Evolutionary conservation across 2,888 invertebrate species (phyloP), one percentile per base, ranked within the genome.

Genomic region (Apotomis capreana): DNA sequence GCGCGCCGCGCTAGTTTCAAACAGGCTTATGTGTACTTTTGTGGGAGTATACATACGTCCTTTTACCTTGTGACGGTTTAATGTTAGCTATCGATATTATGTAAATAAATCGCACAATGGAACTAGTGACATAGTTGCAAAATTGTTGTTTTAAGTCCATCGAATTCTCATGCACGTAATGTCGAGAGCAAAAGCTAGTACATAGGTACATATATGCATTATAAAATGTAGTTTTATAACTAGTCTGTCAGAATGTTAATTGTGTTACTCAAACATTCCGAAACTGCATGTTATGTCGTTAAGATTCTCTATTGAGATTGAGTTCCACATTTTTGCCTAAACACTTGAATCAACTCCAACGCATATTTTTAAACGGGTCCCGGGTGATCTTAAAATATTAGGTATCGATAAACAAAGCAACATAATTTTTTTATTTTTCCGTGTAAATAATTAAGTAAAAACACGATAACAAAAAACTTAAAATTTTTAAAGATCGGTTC

Each of bases 241-340:
- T 26, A 26, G 26, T 26, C 26, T 26, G 26, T 26, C 26, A 26
- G 26, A 26, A 26, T 26, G 26, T 26, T 26, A 26, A 2, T 26
- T 26, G 46, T n/a, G 6, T 49, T 26, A 5, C 40, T 6, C 40
- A 40, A 40, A 40, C 40, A 6, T 4, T 40, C 6, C 6, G 5
- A 40, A 40, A 40, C 40, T 6, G 5, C 6, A 6, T 4, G 3
- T 6, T 40, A 51, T 59, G 51, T 51, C 15, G 36, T 59, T 51
- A 40, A 68, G 52, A 60, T 68, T 60, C 15, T 52, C 52, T 9
- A 52, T 26, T 4, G 40, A 68, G 68, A 68, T 68, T 26, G 13
- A 4, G 59, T 68, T 52, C 40, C 37, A 12, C 6, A 52, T 60
- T 44, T 52, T 59, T 40, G n/a, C 40, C 13, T 4, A 49, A 37